Percentiles rank a stretch among this genome's conserved stretches.
These are phyloP conservation scores for Calcarius lapponicus DNA, from an alignment of 2,797 vertebrate species.

Conservation along the genomic window DNA sequence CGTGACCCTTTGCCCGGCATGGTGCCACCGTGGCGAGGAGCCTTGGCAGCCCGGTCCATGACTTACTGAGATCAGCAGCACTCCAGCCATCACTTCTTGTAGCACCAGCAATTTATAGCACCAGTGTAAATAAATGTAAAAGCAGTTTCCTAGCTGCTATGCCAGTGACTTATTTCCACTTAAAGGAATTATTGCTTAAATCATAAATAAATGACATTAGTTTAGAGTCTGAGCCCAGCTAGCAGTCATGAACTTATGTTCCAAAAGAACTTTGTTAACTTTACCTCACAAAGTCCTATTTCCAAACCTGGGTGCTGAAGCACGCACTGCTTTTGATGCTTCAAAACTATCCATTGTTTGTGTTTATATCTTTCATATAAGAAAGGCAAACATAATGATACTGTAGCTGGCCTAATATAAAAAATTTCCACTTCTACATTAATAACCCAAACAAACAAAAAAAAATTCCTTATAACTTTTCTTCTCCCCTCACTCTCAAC, in stretches of 20 bases:
- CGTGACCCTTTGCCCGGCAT: neutral
- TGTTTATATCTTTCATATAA: neutral
- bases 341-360: neutral
- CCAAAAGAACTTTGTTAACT: neutral
- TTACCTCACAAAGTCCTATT: neutral
- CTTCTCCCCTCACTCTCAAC: neutral
- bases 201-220: neutral
- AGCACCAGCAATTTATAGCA: neutral
- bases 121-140: neutral
- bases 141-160: neutral
- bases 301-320: neutral
- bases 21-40: neutral
- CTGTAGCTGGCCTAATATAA: neutral
- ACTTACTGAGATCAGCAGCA: neutral
- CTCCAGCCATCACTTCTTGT: neutral
- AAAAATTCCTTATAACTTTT: neutral
- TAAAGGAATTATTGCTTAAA: neutral
- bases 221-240: neutral
- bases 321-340: neutral
- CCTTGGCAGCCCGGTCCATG: neutral
- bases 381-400: neutral
- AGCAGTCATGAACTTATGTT: neutral
- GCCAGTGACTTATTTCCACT: neutral
- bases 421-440: neutral
- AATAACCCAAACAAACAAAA: neutral